Base-by-base conservation (phyloP, 2,113 vertebrate species). In the Mus spicilegus region DNA sequence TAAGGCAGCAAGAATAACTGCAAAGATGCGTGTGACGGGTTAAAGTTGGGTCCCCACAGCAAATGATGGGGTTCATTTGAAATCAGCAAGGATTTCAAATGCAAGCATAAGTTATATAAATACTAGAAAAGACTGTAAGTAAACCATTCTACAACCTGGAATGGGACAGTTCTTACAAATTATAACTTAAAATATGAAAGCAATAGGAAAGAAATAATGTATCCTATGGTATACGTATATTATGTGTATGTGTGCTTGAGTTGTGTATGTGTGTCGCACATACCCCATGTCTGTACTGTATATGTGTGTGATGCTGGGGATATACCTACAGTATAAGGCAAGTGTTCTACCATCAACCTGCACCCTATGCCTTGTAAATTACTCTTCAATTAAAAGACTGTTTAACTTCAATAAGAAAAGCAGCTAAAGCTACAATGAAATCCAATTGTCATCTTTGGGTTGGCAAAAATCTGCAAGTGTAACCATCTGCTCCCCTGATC, bases 151-250 rank as follows among this genome's bases (percentile, higher is more conserved):
- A 8, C 69, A 76, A 82, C 10, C 22, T 46, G 56, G 30, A 20
- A 70, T 77, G 54, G 89, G 65, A 69, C 92, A 94, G 76, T 49
- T 14, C 89, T 85, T 63, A 73, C n/a, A 89, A 85, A 51, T 54
- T 73, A 58, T 33, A 42, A 65, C 26, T 92, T 28, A 87, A 20
- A 82, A 63, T n/a, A 58, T n/a, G 56, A 36, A 90, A 20, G 9
- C 22, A 89, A 46, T 33, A 78, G 10, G 30, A 36, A 13, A 54
- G 7, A 70, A 49, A 69, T 54, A 76, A 28, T 56, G 36, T 49
- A 17, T 28, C 42, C 24, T 28, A 54, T 39, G 24, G 67, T 39
- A 3, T 19, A 39, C 10, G 24, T 22, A 4, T 63, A 0, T 84
- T 65, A 10, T 85, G 39, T 67, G 28, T 12, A 24, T 51, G 30